These are phyloP conservation scores for Torymus texanus DNA, from an alignment of 2,888 invertebrate genomes.

Conservation along the genomic window DNA sequence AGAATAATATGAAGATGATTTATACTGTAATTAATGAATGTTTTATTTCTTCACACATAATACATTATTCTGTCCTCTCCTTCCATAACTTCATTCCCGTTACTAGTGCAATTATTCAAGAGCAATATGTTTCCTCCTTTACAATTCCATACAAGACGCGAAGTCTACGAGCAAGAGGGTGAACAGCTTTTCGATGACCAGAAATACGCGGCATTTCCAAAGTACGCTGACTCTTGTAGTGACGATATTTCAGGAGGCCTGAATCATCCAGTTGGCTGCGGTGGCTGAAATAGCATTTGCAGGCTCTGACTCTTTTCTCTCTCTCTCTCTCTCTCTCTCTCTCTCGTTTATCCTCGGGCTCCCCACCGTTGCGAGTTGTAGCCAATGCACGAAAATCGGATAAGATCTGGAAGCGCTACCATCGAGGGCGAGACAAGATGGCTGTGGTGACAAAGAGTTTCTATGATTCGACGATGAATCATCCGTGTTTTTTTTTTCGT, in stretches of 20 bases:
- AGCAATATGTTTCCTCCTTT: too few relatives aligned
- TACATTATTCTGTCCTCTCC: background rate
- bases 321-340: constrained; percentile 12
- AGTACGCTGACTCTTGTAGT: constrained; percentile 71
- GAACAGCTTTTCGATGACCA: constrained; percentile 46
- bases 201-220: constrained; percentile 64
- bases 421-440: constrained; percentile 1
- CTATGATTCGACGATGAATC: constrained; percentile 55
- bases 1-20: too few relatives aligned
- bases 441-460: constrained; percentile 41
- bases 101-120: too few relatives aligned
- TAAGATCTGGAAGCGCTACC: constrained; percentile 21
- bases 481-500: constrained; percentile 57
- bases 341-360: constrained; percentile 7
- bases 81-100: background rate
- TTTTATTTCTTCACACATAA: too few relatives aligned
- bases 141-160: background rate
- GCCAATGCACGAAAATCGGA: constrained; percentile 20
- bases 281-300: constrained; percentile 69
- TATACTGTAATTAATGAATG: too few relatives aligned
- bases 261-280: constrained; percentile 70
- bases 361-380: background rate
- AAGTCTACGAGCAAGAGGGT: background rate
- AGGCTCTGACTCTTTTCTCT: background rate
- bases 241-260: constrained; percentile 70